Conservation (phyloP, 2,797 vertebrate genomes). For the Typhlichthys eigenmanni region DNA sequence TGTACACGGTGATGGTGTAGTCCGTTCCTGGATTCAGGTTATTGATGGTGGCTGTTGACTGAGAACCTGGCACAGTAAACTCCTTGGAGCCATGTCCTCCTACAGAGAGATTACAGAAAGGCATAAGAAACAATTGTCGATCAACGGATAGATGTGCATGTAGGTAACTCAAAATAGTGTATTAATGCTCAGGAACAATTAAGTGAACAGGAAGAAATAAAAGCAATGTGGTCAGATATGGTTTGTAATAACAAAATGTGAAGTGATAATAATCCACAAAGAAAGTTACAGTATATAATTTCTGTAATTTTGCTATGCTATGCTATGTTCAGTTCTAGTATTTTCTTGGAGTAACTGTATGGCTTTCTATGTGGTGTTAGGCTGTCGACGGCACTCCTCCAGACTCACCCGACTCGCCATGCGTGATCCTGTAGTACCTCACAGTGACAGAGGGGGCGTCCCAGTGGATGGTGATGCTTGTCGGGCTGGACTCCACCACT, state of each 20-base stretch:
- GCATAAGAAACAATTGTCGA: background rate
- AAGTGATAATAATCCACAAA: too few species aligned
- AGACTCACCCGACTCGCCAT: slow-evolving; percentile 85
- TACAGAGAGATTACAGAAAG: slow-evolving; percentile 42
- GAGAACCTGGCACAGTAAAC: slow-evolving; percentile 90
- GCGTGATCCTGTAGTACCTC: slow-evolving; percentile 93
- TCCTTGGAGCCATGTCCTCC: slow-evolving; percentile 86
- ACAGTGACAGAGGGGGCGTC: slow-evolving; percentile 94
- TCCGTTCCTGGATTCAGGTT: slow-evolving; percentile 88
- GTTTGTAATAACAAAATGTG: too few species aligned
- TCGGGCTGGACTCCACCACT: slow-evolving; percentile 84
- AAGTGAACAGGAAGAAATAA: too few species aligned
- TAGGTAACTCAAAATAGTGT: too few species aligned
- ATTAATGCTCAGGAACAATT: too few species aligned
- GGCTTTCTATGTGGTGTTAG: background rate
- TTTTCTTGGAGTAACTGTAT: too few species aligned
- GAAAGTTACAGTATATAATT: too few species aligned
- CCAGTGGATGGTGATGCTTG: slow-evolving; percentile 89
- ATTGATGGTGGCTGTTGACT: slow-evolving; percentile 86
- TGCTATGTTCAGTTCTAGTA: too few species aligned
- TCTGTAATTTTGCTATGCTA: too few species aligned
- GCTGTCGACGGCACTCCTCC: background rate
- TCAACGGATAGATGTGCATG: background rate
- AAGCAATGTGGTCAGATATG: too few species aligned
- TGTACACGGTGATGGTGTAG: slow-evolving; percentile 92